phyloP scores from a whole-genome alignment of 2,113 vertebrate genomes.

The Leuciscus idus region DNA sequence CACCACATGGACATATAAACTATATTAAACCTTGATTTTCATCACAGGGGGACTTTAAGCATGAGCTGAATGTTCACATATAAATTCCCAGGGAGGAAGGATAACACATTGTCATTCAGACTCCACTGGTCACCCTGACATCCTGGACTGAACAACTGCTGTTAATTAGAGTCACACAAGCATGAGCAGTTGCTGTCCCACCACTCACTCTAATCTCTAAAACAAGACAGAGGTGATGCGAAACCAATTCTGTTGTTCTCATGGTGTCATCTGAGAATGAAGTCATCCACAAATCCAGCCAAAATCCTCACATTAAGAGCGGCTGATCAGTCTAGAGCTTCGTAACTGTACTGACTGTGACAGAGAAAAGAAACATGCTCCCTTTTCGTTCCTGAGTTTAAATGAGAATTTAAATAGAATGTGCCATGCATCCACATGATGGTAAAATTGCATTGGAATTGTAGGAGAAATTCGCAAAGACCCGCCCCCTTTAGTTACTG shows the following conservation, averaged over 20 bases:
- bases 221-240: slow-evolving; percentile 23
- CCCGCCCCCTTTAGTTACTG: too few species aligned
- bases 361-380: background rate
- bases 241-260: background rate
- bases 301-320: background rate
- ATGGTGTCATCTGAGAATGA: slow-evolving; percentile 20
- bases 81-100: background rate
- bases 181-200: slow-evolving; percentile 14
- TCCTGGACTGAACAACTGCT: background rate
- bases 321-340: background rate
- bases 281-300: slow-evolving; percentile 11
- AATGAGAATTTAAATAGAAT: too few species aligned
- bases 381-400: background rate
- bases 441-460: too few species aligned
- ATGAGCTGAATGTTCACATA: background rate
- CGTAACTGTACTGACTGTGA: background rate
- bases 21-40: too few species aligned
- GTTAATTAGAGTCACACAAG: slow-evolving; percentile 41
- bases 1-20: too few species aligned
- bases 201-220: slow-evolving; percentile 32
- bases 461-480: too few species aligned
- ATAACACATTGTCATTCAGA: background rate
- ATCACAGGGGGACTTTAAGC: too few species aligned
- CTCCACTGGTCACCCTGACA: background rate
- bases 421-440: too few species aligned